Base-by-base conservation (phyloP, 2,113 vertebrate genomes). In the Peromyscus maniculatus region DNA sequence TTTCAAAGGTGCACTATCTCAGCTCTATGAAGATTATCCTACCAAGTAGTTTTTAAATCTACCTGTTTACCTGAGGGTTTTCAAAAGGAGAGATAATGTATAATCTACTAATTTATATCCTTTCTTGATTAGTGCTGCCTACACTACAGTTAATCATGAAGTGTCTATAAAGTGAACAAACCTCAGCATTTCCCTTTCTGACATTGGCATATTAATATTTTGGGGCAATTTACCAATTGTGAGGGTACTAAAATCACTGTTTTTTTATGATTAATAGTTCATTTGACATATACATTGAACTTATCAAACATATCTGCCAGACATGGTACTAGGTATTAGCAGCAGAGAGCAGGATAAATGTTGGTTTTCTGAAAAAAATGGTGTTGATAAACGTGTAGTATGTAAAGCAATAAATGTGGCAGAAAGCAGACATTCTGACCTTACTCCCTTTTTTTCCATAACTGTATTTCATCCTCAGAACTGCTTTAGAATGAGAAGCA, bases 241-340 rank as follows among this genome's bases (percentile, higher is more conserved):
- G 64, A 57, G n/a, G 78, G 49, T 12, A 74, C 33, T 86, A 57
- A 96, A 77, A 86, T 72, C 5, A 82, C 57, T 78, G 55, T 5
- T 39, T 91, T 91, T 52, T 83, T 52, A 72, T 62, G 89, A 94
- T 78, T 80, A 71, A 87, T 66, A 67, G 31, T 78, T 89, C 72
- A 33, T 46, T 95, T 90, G 91, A 33, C 4, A 17, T 46, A 93
- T 79, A 57, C 33, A 95, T 6, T 91, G 89, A 26, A 67, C n/a
- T 83, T 79, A 95, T 21, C 7, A 91, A 89, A 78, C 55, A 52
- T 57, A 80, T 67, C 4, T 89, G 3, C 6, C 28, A 39, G 33
- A 8, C 33, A 75, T 75, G 8, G 91, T 75, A n/a, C 6, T n/a
- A 59, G 33, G 1, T 78, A 15, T 36, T 80, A n/a, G 11, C 24